Base-by-base conservation (phyloP, 2,113 vertebrate species). In the Connochaetes taurinus region DNA sequence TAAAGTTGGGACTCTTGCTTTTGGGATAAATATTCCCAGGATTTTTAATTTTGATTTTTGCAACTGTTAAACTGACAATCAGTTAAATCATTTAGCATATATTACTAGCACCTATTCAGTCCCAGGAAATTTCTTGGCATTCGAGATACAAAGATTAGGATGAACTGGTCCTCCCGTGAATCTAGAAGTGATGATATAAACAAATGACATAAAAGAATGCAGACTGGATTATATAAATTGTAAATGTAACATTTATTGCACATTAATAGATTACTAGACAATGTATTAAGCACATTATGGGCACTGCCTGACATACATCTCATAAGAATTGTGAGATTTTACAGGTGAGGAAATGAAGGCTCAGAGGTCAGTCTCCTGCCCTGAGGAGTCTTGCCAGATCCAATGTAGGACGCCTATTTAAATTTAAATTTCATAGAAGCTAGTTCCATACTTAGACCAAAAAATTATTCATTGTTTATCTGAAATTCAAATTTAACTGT, bases 401-500 rank as follows among this genome's bases (percentile, higher is more conserved):
- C 40, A 47, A 74, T 3, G 29, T 6, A 57, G 84, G 94, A 50
- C 0, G 2, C 52, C 29, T 29, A 50, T 64, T 19, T 67, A 71
- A 23, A 60, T 83, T 40, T 67, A 87, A 83, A 92, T 83, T 87
- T 87, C 53, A 58, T 27, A 67, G 64, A 45, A 71, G 21, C 16
- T 4, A 31, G 33, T 80, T 62, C 52, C 53, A 76, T 12, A n/a
- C n/a, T 90, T 80, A 89, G 2, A 36, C 57, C n/a, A n/a, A 62
- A 76, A 43, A 31, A 47, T 58, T 16, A 88, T 36, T 86, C n/a
- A 52, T 50, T 62, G 74, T 94, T 87, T 55, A 64, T 84, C 78
- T 80, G 87, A 94, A 62, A 88, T 94, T 90, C 55, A 91, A 67
- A 96, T 86, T 36, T 64, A 76, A 85, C 31, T 31, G 27, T 50